phyloP scores from a whole-genome alignment of 2,888 invertebrate genomes.

The Nudaria mundana region DNA sequence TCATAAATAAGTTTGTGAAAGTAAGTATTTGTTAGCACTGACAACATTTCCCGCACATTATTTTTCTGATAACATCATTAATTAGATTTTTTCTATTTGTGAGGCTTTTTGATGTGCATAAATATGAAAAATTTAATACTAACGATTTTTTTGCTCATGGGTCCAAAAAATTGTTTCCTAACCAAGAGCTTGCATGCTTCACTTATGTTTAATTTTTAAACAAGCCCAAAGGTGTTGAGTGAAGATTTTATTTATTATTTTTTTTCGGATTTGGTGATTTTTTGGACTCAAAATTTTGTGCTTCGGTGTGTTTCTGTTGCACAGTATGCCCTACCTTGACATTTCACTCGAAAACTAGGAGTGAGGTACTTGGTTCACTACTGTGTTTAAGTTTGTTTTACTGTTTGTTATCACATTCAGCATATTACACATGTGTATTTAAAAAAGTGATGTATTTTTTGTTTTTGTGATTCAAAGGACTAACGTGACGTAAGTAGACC shows the following conservation, averaged over 20 bases:
- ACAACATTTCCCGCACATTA: constrained; percentile 25
- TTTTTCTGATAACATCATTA: constrained; percentile 37
- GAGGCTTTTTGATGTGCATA: constrained; percentile 51
- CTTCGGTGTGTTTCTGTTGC: constrained; percentile 72
- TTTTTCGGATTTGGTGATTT: constrained; percentile 50
- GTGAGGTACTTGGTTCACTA: constrained; percentile 63
- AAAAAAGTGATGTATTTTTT: constrained; percentile 38
- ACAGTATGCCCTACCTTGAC: constrained; percentile 75
- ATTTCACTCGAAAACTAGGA: constrained; percentile 68
- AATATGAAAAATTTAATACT: constrained; percentile 44
- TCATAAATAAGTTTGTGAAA: constrained; percentile 33
- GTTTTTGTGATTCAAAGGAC: constrained; percentile 52
- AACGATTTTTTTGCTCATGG: constrained; percentile 62
- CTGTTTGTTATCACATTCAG: constrained; percentile 48
- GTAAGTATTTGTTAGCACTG: constrained; percentile 52
- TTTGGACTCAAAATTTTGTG: constrained; percentile 70
- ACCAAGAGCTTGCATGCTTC: constrained; percentile 48
- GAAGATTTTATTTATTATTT: constrained; percentile 27
- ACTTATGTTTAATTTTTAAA: constrained; percentile 31
- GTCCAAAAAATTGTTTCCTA: constrained; percentile 67
- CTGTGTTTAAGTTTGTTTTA: constrained; percentile 41
- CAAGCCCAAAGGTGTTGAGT: constrained; percentile 78
- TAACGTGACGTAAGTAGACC: constrained; percentile 64
- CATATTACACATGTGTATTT: constrained; percentile 62
- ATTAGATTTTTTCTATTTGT: constrained; percentile 58